Conservation (phyloP, 2,113 vertebrate species). For the Astatoreochromis straeleni region DNA sequence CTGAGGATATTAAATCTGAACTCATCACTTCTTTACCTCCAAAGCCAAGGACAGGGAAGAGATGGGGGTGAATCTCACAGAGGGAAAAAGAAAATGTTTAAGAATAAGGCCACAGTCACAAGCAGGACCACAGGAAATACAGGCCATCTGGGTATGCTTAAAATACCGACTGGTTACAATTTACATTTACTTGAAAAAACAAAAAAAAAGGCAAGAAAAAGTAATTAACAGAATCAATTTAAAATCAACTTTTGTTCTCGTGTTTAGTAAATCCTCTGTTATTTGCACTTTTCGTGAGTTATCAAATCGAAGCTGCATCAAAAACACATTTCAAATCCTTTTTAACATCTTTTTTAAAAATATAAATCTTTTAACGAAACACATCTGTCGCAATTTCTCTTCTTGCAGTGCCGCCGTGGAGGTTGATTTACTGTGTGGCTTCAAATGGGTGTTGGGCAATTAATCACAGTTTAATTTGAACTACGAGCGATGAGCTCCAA, state of each 20-base stretch:
- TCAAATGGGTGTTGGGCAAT: not conserved
- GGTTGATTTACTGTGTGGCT: not conserved
- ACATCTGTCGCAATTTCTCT: not conserved
- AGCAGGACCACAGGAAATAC: not conserved
- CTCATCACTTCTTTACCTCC: not conserved
- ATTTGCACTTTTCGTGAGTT: not conserved
- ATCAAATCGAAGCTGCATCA: not conserved
- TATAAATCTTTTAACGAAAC: not conserved
- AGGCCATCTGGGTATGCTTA: not conserved
- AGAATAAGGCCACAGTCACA: not conserved
- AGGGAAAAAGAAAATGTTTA: not conserved
- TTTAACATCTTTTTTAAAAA: not conserved
- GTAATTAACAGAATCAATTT: not conserved
- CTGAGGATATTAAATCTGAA: conserved; percentile 19
- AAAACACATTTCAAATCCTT: not conserved
- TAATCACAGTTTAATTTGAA: not conserved
- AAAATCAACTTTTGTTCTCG: not conserved
- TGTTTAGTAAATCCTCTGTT: not conserved
- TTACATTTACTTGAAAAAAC: not conserved
- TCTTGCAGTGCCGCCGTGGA: not conserved
- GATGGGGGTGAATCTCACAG: not conserved
- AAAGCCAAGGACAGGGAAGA: not conserved
- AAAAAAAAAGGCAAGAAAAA: not conserved
- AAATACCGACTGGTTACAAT: not conserved
- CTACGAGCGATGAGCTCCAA: not conserved